Base-by-base conservation (phyloP, 1,140 invertebrate species). In the Subanguina moxae region DNA sequence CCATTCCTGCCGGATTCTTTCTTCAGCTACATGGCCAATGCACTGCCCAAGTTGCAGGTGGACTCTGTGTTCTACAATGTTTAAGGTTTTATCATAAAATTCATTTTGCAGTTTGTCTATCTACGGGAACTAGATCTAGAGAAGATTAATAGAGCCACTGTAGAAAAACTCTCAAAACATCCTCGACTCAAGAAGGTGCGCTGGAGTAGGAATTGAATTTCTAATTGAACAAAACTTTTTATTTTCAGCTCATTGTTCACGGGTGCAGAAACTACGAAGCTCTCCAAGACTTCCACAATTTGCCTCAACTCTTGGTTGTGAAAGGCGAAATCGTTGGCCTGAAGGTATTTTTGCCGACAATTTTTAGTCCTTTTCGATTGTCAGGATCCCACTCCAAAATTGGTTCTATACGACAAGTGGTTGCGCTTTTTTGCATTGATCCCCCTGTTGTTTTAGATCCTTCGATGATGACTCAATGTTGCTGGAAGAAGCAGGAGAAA, bases 141-240 rank as follows among this genome's bases (percentile, higher is more conserved):
- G 62, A 78, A 79, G 62, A 78, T 81, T 57, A 81, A 81, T 62
- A 38, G 80, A 15, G 80, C 59, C n/a, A 82, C 80, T n/a, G 80
- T 81, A 19, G 80, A 74, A 32, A 69, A 77, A 56, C 62, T 81
- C 9, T 70, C 80, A 27, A 61, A 73, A 43, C 80, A 81, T 64
- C 65, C 62, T 13, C 65, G 57, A 21, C 59, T 81, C 27, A 81
- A 81, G 56, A 38, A 81, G 82, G 67, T 25, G n/a, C 15, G 23
- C 23, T 52, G 48, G n/a, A 52, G 1, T 21, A 8, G 48, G 15
- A 25, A 7, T 21, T 52, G n/a, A 45, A 13, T 52, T 52, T 21
- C 8, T 38, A 11, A 11, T 38, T 38, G 32, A n/a, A n/a, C n/a
- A n/a, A 45, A 45, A 13, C 11, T 45, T 13, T 11, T 45, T 15